Evolutionary conservation across 2,797 vertebrate genomes (phyloP).

Genomic region (Gymnothorax reevesii): DNA sequence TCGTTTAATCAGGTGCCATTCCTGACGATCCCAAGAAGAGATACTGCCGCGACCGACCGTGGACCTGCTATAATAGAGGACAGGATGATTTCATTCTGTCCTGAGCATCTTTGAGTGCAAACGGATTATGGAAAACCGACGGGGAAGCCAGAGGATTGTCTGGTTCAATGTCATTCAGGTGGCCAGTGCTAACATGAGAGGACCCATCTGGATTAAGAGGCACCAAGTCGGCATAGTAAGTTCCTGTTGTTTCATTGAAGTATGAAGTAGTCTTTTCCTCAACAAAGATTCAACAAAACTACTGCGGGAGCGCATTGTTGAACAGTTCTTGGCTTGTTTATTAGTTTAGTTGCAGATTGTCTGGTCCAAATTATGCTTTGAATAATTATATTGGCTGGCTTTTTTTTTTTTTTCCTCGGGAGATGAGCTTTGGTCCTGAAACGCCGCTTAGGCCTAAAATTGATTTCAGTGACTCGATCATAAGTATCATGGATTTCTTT

Average conservation of each 20-base stretch:
- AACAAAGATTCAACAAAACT: neutral
- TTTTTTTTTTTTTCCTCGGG: neutral
- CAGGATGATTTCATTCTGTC: slow-evolving; percentile 36
- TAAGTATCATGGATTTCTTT: neutral
- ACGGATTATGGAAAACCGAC: slow-evolving; percentile 44
- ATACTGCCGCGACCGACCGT: slow-evolving; percentile 45
- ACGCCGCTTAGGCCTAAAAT: neutral
- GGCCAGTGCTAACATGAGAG: slow-evolving; percentile 62
- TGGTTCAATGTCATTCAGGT: slow-evolving; percentile 43
- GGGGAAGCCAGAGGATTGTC: slow-evolving; percentile 32
- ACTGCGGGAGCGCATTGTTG: neutral
- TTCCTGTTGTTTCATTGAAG: slow-evolving; percentile 41
- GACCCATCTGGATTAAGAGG: slow-evolving; percentile 56
- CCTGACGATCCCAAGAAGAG: slow-evolving; percentile 54
- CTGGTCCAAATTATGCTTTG: neutral
- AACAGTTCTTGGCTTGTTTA: neutral
- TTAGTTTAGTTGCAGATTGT: neutral
- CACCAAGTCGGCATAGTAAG: slow-evolving; percentile 66
- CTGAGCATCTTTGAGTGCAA: slow-evolving; percentile 45
- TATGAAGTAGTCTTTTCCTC: neutral
- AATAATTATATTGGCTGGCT: neutral
- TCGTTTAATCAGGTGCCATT: slow-evolving; percentile 55
- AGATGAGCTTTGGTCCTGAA: neutral
- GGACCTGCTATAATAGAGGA: slow-evolving; percentile 31
- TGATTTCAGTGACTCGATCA: neutral